Conservation (phyloP, 1,140 invertebrate species). For the Hyphantria cunea region DNA sequence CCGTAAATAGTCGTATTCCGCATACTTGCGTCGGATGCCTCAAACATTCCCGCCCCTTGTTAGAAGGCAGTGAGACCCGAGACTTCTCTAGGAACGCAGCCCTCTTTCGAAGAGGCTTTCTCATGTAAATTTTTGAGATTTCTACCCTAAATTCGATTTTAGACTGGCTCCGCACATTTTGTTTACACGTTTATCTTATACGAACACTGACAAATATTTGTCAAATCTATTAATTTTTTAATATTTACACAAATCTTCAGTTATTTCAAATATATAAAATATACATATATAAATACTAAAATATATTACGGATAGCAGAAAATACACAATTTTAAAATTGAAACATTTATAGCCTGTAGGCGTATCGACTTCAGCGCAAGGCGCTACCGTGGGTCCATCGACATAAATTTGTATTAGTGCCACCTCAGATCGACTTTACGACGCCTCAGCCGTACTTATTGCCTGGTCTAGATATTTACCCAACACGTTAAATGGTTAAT, state of each 20-base stretch:
- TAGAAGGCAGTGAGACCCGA: constrained; percentile 46
- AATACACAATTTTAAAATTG: constrained; percentile 50
- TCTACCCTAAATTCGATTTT: constrained; percentile 57
- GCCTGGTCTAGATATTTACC: constrained; percentile 49
- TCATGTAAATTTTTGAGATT: constrained; percentile 71
- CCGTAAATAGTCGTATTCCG: constrained; percentile 53
- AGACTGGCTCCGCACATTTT: constrained; percentile 41
- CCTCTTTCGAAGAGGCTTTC: constrained; percentile 54
- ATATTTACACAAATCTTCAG: too few species aligned
- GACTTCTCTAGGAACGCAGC: constrained; percentile 38
- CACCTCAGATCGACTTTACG: constrained; percentile 76
- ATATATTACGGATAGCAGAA: constrained; percentile 41
- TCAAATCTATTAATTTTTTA: too few species aligned
- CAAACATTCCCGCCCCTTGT: constrained; percentile 66
- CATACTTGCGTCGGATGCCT: constrained; percentile 61
- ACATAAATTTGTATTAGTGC: constrained; percentile 79
- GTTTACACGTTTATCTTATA: constrained; percentile 33
- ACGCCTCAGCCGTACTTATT: constrained; percentile 66
- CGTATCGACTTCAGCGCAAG: constrained; percentile 60
- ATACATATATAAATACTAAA: constrained; percentile 19
- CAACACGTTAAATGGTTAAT: constrained; percentile 44
- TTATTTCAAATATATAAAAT: too few species aligned
- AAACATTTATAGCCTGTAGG: constrained; percentile 65
- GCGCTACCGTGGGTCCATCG: constrained; percentile 59
- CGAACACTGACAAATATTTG: constrained; percentile 7